Evolutionary conservation across 2,888 invertebrate genomes (phyloP).

Genomic region (Brachycybe producta): DNA sequence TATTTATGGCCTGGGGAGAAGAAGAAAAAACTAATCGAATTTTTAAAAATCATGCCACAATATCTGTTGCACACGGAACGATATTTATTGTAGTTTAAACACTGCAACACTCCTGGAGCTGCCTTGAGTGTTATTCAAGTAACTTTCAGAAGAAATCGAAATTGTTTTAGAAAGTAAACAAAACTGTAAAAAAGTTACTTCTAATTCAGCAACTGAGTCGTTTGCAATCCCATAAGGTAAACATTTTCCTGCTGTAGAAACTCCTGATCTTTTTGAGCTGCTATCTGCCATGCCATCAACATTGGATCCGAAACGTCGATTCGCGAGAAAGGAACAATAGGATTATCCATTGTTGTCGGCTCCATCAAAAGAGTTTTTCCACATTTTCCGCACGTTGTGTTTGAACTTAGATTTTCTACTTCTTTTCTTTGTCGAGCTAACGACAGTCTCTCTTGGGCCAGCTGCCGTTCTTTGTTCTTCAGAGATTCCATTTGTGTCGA

Average conservation of each 20-base stretch:
- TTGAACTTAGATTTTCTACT: neutral
- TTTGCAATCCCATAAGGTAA: too few relatives aligned
- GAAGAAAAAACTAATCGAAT: too few relatives aligned
- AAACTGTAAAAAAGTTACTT: too few relatives aligned
- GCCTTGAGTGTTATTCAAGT: too few relatives aligned
- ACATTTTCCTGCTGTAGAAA: slow-evolving; percentile 15
- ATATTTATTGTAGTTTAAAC: too few relatives aligned
- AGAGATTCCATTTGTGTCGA: neutral
- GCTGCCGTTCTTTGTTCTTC: neutral
- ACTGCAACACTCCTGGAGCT: too few relatives aligned
- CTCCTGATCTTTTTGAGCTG: slow-evolving; percentile 2
- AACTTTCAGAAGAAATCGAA: too few relatives aligned
- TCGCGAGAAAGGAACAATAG: neutral
- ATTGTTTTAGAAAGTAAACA: too few relatives aligned
- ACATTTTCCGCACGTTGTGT: neutral
- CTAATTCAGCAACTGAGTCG: too few relatives aligned
- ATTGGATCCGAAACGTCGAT: neutral
- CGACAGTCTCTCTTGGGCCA: slow-evolving; percentile 2
- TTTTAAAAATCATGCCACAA: too few relatives aligned
- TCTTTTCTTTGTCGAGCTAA: neutral
- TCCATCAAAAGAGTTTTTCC: neutral
- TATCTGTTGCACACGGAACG: too few relatives aligned
- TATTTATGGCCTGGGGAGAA: too few relatives aligned
- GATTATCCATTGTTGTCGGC: neutral
- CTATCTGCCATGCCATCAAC: neutral